Base-by-base conservation (phyloP, 1,140 invertebrate species). In the Cydia pomonella region DNA sequence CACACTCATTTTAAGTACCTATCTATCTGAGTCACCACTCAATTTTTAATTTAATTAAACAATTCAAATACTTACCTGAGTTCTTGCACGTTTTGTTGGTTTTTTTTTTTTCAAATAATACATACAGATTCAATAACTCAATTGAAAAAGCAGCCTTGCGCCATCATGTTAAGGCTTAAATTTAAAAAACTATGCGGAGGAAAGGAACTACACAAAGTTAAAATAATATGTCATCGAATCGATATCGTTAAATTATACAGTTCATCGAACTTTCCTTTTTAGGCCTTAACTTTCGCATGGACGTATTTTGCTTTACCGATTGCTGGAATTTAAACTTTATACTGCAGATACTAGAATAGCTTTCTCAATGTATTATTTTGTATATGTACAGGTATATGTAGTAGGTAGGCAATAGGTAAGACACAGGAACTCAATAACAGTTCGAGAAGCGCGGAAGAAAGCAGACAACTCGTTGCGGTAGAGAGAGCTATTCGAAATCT, bases 401-500 rank as follows among this genome's bases (percentile, higher is more conserved):
- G 12, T 13, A 7, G 0, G 29, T 33, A 33, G 29, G 33, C n/a
- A n/a, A 59, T 27, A 27, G 5, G 23, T 63, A 63, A 5, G 62
- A 63, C 21, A 63, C 62, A 63, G 62, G 25, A 63, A 63, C 62
- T 63, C 18, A 21, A 27, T 63, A 23, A 27, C 21, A 10, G 23
- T 18, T 53, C 23, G 62, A 63, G 23, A 63, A 13, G 21, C 62
- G 25, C 25, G 62, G 9, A 63, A 12, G 62, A 63, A 63, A 63
- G 62, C 62, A 27, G 62, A 27, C 21, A 63, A 63, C 62, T 63
- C 25, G 62, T 63, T 63, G 62, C 18, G 23, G 62, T 6, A 63
- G 62, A 63, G 62, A 63, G 62, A 63, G 62, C 62, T 27, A 63
- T 63, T 63, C n/a, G 62, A 63, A 59, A 23, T 59, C 41, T 44